A percentile compares a stretch with the other conserved stretches of the same genome.
Evolutionary conservation across 2,888 invertebrate species (phyloP).

Genomic region (Dicranocentrus wangi): DNA sequence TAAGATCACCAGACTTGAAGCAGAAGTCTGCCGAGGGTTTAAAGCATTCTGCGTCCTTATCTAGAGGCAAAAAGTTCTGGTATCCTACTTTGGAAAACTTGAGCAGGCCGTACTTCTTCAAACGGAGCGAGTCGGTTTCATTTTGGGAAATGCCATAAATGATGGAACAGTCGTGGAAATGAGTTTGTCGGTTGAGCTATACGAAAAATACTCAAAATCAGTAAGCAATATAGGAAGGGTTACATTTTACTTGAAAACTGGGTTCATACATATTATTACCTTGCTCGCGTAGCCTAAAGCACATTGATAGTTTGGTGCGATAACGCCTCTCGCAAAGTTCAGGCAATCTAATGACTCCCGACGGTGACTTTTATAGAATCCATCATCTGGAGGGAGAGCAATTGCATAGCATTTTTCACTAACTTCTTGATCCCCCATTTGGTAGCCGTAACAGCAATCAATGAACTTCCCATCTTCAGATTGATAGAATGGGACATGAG

Average conservation of each 20-base stretch:
- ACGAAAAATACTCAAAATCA: slow-evolving; percentile 10
- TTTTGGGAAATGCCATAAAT: slow-evolving; percentile 67
- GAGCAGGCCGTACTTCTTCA: slow-evolving; percentile 64
- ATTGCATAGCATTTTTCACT: slow-evolving; percentile 71
- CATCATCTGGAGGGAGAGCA: slow-evolving; percentile 64
- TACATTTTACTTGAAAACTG: not conserved
- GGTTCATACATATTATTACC: slow-evolving; percentile 56
- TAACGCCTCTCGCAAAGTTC: slow-evolving; percentile 69
- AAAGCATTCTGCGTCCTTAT: slow-evolving; percentile 71
- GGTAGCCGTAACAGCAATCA: slow-evolving; percentile 71
- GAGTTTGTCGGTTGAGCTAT: slow-evolving; percentile 68
- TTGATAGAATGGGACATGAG: slow-evolving; percentile 71
- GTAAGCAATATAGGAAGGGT: not conserved
- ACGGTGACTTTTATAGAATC: slow-evolving; percentile 64
- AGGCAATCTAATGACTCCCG: slow-evolving; percentile 63
- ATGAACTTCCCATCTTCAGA: slow-evolving; percentile 68
- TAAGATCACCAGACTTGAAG: slow-evolving; percentile 69
- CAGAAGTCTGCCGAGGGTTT: slow-evolving; percentile 68
- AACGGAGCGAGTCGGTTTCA: slow-evolving; percentile 57
- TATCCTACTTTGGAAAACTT: slow-evolving; percentile 69
- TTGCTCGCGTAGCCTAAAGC: slow-evolving; percentile 70
- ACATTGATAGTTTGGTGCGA: slow-evolving; percentile 70
- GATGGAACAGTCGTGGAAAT: slow-evolving; percentile 67
- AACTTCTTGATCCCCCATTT: slow-evolving; percentile 68
- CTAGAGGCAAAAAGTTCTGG: slow-evolving; percentile 67